These are phyloP conservation scores for Parelbella ahira DNA, from an alignment of 2,888 invertebrate genomes.

Conservation along the genomic window DNA sequence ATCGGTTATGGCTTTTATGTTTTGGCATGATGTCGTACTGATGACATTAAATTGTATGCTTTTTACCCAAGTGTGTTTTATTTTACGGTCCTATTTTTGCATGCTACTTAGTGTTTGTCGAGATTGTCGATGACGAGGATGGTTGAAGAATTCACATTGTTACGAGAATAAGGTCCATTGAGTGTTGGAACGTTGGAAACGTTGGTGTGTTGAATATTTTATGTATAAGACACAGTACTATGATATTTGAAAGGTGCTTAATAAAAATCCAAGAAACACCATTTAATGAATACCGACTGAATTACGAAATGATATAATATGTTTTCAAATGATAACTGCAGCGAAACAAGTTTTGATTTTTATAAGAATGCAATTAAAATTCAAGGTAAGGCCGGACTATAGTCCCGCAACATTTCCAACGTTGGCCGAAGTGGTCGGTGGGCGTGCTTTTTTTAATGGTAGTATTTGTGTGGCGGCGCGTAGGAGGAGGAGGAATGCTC, in stretches of 20 bases:
- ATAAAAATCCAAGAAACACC: too few relatives aligned
- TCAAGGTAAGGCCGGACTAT: too few relatives aligned
- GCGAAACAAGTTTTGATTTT: too few relatives aligned
- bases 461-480: slow-evolving; percentile 19
- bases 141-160: slow-evolving; percentile 70
- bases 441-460: not conserved
- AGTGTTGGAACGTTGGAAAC: too few relatives aligned
- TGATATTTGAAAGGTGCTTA: too few relatives aligned
- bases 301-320: too few relatives aligned
- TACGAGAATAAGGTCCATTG: slow-evolving; percentile 24
- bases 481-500: slow-evolving; percentile 75
- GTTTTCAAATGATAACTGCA: too few relatives aligned
- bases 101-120: slow-evolving; percentile 43
- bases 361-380: too few relatives aligned
- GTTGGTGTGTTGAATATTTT: too few relatives aligned
- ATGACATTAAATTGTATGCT: slow-evolving; percentile 78
- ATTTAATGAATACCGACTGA: too few relatives aligned
- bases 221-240: too few relatives aligned
- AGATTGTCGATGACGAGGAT: slow-evolving; percentile 53
- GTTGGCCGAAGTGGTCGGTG: not conserved
- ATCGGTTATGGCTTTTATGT: slow-evolving; percentile 66
- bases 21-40: slow-evolving; percentile 72
- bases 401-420: slow-evolving; percentile 12
- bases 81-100: slow-evolving; percentile 58
- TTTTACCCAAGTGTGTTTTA: slow-evolving; percentile 64